Base-by-base conservation (phyloP, 2,888 invertebrate species). In the Apamea monoglypha region DNA sequence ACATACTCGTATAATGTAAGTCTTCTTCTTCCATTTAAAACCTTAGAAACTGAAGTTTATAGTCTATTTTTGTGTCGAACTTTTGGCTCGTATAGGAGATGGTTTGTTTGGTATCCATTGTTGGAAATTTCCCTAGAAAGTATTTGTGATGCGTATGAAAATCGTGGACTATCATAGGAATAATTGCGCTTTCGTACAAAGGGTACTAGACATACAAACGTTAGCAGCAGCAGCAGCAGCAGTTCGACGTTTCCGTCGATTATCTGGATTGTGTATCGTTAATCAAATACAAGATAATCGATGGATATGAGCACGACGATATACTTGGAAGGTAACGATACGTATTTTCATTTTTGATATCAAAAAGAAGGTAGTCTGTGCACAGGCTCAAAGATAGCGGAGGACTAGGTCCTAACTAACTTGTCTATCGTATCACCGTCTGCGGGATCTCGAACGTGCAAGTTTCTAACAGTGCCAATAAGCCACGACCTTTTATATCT, bases 51-150 rank as follows among this genome's bases (percentile, higher is more conserved):
- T 7, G 8, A 40, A 21, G 21, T 8, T 32, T 67, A 64, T 73
- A 75, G 82, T 56, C 16, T 18, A 47, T 61, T 64, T 83, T 83
- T 70, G 64, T 61, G 5, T 63, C 14, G 1, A 21, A 14, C 12
- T 36, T 69, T 61, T 1, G 5, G 16, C 14, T 59, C 3, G 72
- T 69, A 61, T 36, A 69, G 64, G 73, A 83, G 74, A 81, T 77
- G 81, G 82, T 87, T 87, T 87, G 82, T 87, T 85, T 83, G 80
- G 80, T 80, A 78, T 69, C 80, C 74, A 77, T 82, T 85, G 83
- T 86, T 84, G 50, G 77, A n/a, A 53, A 76, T 86, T 82, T 83
- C 56, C 61, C 76, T 59, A 67, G 70, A 81, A 81, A 78, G 74
- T 85, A 79, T 79, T 79, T 86, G 50, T 75, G 74, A 78, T 81